Evolutionary conservation across 2,113 vertebrate species (phyloP), one percentile per base, ranked within the genome.

Genomic region (Canis aureus): DNA sequence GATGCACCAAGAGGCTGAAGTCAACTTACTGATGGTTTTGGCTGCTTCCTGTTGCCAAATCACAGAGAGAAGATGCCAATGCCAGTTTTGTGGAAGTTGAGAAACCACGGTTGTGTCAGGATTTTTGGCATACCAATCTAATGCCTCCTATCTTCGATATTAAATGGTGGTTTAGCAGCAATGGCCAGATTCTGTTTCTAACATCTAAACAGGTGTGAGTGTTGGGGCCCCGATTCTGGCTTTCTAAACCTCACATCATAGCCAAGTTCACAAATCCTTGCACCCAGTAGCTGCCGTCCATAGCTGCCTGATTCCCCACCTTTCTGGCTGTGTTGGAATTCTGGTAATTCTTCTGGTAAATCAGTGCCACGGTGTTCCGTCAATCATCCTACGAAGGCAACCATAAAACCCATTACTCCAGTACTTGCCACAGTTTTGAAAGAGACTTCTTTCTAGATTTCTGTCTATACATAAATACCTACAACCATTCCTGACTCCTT

Each of bases 401-500:
- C 7, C 20, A 5, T 0, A 13, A 8, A 59, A 17, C 20, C 43
- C 78, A 9, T 0, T 17, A 17, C 7, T 29, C 25, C 38, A 35
- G 53, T 20, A 38, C 55, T 66, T 51, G 43, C 3, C 4, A 20
- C 8, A 15, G 35, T 35, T 74, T 43, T 62, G n/a, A 23, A 87
- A 69, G n/a, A 67, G 55, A 2, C 4, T 43, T 91, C 62, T 71
- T 87, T 83, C 64, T 87, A 49, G 64, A 71, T 43, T 51, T 57
- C 10, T 38, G 22, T 57, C 51, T 59, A 5, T 2, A 87, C 13
- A 27, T 66, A 57, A 83, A 84, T 64, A 67, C 19, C 57, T 55
- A 13, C 3, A 82, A 20, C 0, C 1, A 0, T 55, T 55, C 59
- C 32, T 76, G 4, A 32, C 91, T 86, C 19, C 27, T 71, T 60